Percentiles rank a stretch among this genome's conserved stretches.
Conservation (phyloP, 2,797 vertebrate genomes). For the Argyrosomus regius region DNA sequence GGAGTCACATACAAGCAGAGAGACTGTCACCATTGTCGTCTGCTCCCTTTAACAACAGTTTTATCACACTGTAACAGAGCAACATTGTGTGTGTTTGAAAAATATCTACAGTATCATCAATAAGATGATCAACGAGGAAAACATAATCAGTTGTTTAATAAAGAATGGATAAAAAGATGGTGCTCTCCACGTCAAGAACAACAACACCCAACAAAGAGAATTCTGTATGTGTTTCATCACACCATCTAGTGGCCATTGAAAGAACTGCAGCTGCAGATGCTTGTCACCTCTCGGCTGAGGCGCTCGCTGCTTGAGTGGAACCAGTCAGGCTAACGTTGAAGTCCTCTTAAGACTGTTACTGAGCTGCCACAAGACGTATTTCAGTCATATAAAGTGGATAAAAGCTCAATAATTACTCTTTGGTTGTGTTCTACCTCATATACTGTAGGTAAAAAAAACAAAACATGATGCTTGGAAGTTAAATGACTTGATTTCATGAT, state of each 20-base stretch:
- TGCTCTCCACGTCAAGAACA: not conserved
- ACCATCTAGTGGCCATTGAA: slow-evolving; percentile 1
- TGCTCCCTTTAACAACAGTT: not conserved
- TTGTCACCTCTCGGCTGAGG: accelerated
- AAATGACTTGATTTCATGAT: not conserved
- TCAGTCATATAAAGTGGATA: not conserved
- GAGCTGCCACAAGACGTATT: not conserved
- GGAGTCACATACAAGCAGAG: not conserved
- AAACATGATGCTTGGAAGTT: not conserved
- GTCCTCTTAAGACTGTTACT: not conserved
- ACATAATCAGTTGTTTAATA: too few species aligned
- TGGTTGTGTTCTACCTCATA: not conserved
- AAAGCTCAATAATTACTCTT: not conserved
- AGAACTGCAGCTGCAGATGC: not conserved
- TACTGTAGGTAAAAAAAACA: too few species aligned
- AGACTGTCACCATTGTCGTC: not conserved
- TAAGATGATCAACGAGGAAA: not conserved
- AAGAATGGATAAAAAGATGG: too few species aligned
- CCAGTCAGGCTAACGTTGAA: not conserved
- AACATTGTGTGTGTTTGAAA: not conserved
- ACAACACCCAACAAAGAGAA: not conserved
- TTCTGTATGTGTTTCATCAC: not conserved
- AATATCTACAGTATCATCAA: not conserved
- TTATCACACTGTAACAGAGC: not conserved
- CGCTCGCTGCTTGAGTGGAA: not conserved